phyloP scores from a whole-genome alignment of 2,113 vertebrate species.

The Eubucco bourcierii region DNA sequence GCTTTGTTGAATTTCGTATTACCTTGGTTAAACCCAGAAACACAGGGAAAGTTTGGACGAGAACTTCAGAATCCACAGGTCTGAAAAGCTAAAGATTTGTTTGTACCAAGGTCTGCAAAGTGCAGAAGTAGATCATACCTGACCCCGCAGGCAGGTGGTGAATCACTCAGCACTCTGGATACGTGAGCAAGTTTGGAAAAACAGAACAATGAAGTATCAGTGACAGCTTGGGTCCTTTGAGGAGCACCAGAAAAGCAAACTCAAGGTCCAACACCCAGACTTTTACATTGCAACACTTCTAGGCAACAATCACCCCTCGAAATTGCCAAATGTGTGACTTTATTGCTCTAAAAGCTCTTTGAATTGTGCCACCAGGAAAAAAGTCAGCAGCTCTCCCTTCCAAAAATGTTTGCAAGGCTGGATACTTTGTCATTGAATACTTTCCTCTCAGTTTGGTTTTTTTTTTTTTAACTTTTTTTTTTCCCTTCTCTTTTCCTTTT shows the following conservation, averaged over 20 bases:
- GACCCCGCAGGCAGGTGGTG: not conserved
- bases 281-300: slow-evolving; percentile 1
- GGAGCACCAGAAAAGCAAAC: slow-evolving; percentile 32
- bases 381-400: slow-evolving; percentile 35
- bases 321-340: slow-evolving; percentile 65
- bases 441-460: not conserved
- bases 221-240: slow-evolving; percentile 26
- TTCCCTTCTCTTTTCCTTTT: not conserved
- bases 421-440: slow-evolving; percentile 53
- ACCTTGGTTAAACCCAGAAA: not conserved
- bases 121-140: not conserved
- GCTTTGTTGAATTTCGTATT: not conserved
- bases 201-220: not conserved
- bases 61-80: not conserved
- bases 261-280: slow-evolving; percentile 2
- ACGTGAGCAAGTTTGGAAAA: not conserved
- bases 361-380: slow-evolving; percentile 63
- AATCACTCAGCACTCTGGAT: not conserved
- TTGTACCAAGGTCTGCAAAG: not conserved
- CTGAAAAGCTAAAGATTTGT: not conserved
- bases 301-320: slow-evolving; percentile 25
- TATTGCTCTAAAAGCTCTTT: slow-evolving; percentile 64
- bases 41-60: not conserved
- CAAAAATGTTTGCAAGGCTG: slow-evolving; percentile 58
- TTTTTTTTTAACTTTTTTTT: too few relatives aligned